Conservation (phyloP, 2,888 invertebrate species). For the Andricus curvator region DNA sequence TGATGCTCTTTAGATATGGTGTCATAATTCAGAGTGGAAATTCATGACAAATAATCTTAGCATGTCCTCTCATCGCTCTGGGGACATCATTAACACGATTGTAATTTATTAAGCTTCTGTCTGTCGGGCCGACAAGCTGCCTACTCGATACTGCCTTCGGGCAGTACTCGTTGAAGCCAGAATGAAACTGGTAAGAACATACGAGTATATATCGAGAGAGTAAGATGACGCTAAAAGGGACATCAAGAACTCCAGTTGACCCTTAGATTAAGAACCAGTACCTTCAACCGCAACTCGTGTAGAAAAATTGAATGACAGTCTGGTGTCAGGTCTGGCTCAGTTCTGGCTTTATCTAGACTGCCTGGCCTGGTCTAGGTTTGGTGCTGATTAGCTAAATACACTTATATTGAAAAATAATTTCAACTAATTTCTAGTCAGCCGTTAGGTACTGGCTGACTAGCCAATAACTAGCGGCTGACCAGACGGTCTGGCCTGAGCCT, state of each 20-base stretch:
- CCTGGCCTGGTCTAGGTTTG: too few species aligned
- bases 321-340: too few species aligned
- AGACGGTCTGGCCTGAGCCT: too few species aligned
- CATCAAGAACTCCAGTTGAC: conserved; percentile 49
- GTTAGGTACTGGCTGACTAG: too few species aligned
- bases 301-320: too few species aligned
- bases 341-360: too few species aligned
- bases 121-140: conserved; percentile 63
- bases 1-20: conserved; percentile 45
- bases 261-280: conserved; percentile 49
- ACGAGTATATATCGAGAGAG: conserved; percentile 43
- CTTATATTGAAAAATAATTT: too few species aligned
- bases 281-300: conserved; percentile 30
- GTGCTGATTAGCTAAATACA: too few species aligned
- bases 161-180: conserved; percentile 59
- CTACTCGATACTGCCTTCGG: conserved; percentile 63
- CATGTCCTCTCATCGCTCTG: conserved; percentile 55
- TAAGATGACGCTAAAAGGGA: conserved; percentile 50
- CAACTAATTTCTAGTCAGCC: too few species aligned
- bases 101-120: conserved; percentile 75
- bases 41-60: conserved; percentile 63
- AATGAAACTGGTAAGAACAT: conserved; percentile 52
- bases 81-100: conserved; percentile 69
- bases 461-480: too few species aligned
- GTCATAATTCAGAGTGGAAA: conserved; percentile 53